Base-by-base conservation (phyloP, 2,113 vertebrate species). In the Herpetotheres cachinnans region DNA sequence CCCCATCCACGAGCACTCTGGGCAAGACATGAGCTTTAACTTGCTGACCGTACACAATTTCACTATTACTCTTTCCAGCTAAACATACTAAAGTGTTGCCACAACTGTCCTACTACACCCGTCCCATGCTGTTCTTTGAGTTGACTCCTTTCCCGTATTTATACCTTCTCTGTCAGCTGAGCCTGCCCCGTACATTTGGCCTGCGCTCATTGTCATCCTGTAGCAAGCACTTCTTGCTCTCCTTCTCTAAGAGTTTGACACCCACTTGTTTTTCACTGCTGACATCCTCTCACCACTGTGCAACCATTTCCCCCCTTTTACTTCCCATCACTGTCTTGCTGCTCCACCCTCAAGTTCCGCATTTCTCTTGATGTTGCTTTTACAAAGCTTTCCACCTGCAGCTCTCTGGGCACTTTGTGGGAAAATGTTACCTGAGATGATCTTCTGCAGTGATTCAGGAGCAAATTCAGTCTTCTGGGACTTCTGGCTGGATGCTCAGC, bases 321-420 rank as follows among this genome's bases (percentile, higher is more conserved):
- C 82, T 97, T 97, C 95, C 92, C 86, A 80, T 89, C 79, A 50
- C 71, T 47, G 8, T 52, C n/a, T 73, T 82, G 81, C 89, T 96
- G 67, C 70, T 87, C 91, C 78, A 96, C 86, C 89, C 89, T 91
- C 82, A 80, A 92, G 83, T 95, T 97, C 97, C 87, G 80, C 89
- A 88, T 97, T 96, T 95, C 52, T 94, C n/a, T 6, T 42, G 20
- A 34, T 50, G 63, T 66, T 54, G 36, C 74, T 91, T 80, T 90
- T 78, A 84, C 67, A 89, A 84, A 87, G 63, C 36, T 84, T 97
- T 93, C 65, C 80, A 95, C 55, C 44, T 86, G 82, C 40, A 87
- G 58, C 25, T 77, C 29, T 24, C 4, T 0, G 50, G 50, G 29
- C 10, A 22, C 29, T 79, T 49, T n/a, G 50, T 50, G 58, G 58